Base-by-base conservation (phyloP, 2,797 vertebrate genomes). In the Lithobates sylvaticus region DNA sequence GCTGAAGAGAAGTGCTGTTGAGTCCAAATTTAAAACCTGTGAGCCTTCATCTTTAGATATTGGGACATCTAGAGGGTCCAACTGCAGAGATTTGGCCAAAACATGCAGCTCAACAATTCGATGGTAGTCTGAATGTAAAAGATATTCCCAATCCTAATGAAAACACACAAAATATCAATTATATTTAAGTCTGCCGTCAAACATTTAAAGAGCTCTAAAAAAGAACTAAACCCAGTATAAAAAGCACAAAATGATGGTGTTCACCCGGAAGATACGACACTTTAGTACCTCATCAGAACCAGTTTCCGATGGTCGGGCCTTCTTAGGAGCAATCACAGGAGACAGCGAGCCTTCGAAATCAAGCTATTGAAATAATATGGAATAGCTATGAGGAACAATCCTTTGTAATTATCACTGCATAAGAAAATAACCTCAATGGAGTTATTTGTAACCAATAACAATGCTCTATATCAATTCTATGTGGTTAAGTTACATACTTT, bases 271-370 rank as follows among this genome's bases (percentile, higher is more conserved):
- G 4, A 61, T 7, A 18, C 9, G 21, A 61, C 54, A 47, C 44
- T 12, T 61, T 54, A 34, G 93, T 92, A 98, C 98, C 89, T 99
- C 98, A 88, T 99, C 98, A 88, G 97, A 98, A 81, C 98, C 98
- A 0, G 95, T 96, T 73, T 99, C 98, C 29, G 98, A 99, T 0
- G 97, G 97, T 18, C 98, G 95, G 54, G 98, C 97, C 91, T 99
- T 99, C 93, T 99, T 99, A 2, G 98, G 97, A 86, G 98, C 98
- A 91, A 99, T 99, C 89, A 99, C 98, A 16, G 98, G 98, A 7
- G 98, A 99, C 77, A 98, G 97, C 0, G 97, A 98, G 34, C 98
- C 97, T 95, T 99, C 98, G 93, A 98, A 96, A 90, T 98, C 97
- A 36, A 98, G 95, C 98, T 99, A 93, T 42, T 47, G 36, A 16